Evolutionary conservation across 2,113 vertebrate species (phyloP), one percentile per base, ranked within the genome.

Genomic region (Zosterops lateralis): DNA sequence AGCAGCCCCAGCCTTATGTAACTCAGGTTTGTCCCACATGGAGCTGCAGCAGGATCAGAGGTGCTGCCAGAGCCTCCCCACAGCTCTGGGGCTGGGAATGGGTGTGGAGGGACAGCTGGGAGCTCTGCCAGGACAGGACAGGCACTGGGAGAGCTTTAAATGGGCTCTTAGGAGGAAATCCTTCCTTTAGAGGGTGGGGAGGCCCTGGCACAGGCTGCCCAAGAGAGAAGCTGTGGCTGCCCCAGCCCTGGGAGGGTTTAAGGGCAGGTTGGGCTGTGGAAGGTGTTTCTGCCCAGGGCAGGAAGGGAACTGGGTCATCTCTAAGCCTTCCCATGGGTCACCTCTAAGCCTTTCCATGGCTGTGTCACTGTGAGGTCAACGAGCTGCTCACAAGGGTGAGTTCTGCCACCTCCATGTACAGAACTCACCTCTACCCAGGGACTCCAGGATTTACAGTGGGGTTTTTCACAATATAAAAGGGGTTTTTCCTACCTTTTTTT

Each of bases 141-240:
- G 2, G 50, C 34, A 14, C 50, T 10, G 17, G 4, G 2, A 26
- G 1, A 21, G 31, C 4, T 1, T 36, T 1, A 0, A 1, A 11
- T 1, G 7, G 45, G 28, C 0, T 21, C 3, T 4, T 0, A 6
- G 38, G 53, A 10, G 18, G 20, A 9, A 82, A 34, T 18, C 5
- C 25, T 9, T 7, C 25, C 26, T 47, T 61, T 9, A 0, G 19
- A 13, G 4, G n/a, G 16, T 34, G 61, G 38, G 38, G 6, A 60
- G 53, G 45, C 7, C 28, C 54, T 68, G 70, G 61, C 45, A 53
- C 61, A 67, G 45, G 36, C 0, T 66, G 68, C 38, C 24, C 61
- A 47, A 38, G 19, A 26, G 24, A 82, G 12, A 0, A 40, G 14
- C 47, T 47, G 40, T 31, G 70, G 31, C 47, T 82, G 78, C 20